Percentiles rank a stretch among this genome's conserved stretches.
Evolutionary conservation across 2,888 invertebrate species (phyloP).

Genomic region (Pollenia amentaria): DNA sequence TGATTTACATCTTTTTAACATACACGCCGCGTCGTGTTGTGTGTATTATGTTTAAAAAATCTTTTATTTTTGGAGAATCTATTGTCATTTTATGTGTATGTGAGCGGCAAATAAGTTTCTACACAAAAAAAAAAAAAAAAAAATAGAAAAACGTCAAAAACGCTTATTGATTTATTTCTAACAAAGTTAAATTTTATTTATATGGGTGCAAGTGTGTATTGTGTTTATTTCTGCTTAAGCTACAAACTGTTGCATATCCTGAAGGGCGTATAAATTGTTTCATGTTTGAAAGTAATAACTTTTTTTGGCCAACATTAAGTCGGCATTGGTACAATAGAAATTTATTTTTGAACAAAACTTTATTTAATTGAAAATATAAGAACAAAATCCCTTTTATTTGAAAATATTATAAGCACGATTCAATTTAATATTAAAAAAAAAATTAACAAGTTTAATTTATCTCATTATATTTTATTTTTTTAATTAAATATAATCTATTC

Average conservation of each 20-base stretch:
- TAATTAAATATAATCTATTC: too few relatives aligned
- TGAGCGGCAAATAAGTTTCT: not conserved
- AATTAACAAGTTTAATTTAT: too few relatives aligned
- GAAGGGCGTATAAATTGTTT: not conserved
- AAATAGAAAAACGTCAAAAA: not conserved
- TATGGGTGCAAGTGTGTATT: not conserved
- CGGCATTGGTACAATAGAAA: not conserved
- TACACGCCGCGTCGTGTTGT: not conserved
- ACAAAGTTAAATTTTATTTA: not conserved
- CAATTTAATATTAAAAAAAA: too few relatives aligned
- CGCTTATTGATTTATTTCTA: conserved; percentile 17
- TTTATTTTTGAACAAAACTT: not conserved
- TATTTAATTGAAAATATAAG: too few relatives aligned
- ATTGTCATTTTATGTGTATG: not conserved
- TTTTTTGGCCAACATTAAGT: not conserved
- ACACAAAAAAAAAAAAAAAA: not conserved
- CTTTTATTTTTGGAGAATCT: conserved; percentile 11
- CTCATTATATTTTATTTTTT: too few relatives aligned
- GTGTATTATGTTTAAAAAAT: not conserved
- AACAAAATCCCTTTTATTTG: too few relatives aligned
- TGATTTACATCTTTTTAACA: not conserved
- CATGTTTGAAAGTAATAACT: conserved; percentile 2
- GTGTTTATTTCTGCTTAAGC: not conserved
- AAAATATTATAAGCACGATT: too few relatives aligned
- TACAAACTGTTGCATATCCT: conserved; percentile 36